phyloP scores from a whole-genome alignment of 2,888 invertebrate genomes.

The Oscheius sp. region DNA sequence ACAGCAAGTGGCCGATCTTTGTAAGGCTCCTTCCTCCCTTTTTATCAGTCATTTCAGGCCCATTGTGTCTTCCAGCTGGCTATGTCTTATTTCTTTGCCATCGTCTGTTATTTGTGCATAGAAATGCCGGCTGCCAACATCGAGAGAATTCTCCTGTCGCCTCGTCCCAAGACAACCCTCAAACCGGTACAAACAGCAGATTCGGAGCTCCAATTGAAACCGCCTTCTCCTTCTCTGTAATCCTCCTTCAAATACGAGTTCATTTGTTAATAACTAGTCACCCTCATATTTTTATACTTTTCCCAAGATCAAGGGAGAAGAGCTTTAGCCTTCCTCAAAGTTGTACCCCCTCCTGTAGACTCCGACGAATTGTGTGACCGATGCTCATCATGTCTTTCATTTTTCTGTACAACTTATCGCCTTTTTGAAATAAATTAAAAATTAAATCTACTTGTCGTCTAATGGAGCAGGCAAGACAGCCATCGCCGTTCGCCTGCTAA shows the following conservation, averaged over 20 bases:
- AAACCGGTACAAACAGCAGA: slow-evolving; percentile 65
- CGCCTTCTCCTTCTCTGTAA: slow-evolving; percentile 32
- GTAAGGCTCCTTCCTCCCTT: slow-evolving; percentile 29
- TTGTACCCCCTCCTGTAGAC: not conserved
- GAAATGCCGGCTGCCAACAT: slow-evolving; percentile 72
- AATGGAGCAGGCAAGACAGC: too few relatives aligned
- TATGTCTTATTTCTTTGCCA: slow-evolving; percentile 65
- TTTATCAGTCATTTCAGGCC: slow-evolving; percentile 26
- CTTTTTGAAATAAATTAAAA: too few relatives aligned
- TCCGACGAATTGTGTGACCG: slow-evolving; percentile 6
- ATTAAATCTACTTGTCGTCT: too few relatives aligned
- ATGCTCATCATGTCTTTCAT: slow-evolving; percentile 35
- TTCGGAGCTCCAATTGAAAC: slow-evolving; percentile 66
- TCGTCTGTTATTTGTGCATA: slow-evolving; percentile 65
- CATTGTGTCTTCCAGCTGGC: slow-evolving; percentile 69
- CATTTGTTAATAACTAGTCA: slow-evolving; percentile 35
- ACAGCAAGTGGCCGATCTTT: slow-evolving; percentile 63
- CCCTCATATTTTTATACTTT: not conserved
- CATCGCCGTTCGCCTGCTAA: too few relatives aligned
- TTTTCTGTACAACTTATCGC: not conserved
- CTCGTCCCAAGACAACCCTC: slow-evolving; percentile 54
- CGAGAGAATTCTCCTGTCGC: slow-evolving; percentile 63
- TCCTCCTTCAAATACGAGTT: slow-evolving; percentile 14
- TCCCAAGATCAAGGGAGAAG: not conserved
- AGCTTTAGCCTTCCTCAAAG: not conserved